Conservation (phyloP, 2,113 vertebrate species). For the Podarcis raffonei region DNA sequence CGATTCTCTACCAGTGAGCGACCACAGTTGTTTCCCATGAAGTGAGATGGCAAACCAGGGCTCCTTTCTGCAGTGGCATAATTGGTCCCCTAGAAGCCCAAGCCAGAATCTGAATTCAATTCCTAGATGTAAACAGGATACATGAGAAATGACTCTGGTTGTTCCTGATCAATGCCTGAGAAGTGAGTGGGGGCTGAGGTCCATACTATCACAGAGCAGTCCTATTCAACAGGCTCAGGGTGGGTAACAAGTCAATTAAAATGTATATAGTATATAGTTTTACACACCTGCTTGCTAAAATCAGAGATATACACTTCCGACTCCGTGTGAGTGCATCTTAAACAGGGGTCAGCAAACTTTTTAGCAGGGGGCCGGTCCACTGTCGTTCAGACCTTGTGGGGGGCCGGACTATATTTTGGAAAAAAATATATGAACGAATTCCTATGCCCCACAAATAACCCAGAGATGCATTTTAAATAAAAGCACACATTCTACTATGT, state of each 20-base stretch:
- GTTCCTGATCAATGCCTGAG: not conserved
- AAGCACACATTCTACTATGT: too few species aligned
- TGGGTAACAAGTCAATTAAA: not conserved
- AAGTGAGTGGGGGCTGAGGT: not conserved
- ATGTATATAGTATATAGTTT: not conserved
- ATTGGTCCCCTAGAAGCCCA: not conserved
- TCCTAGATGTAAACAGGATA: not conserved
- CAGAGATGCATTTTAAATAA: too few species aligned
- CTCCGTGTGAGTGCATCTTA: too few species aligned
- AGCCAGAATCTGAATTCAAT: not conserved
- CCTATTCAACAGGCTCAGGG: not conserved
- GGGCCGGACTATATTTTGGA: too few species aligned
- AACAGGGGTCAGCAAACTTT: too few species aligned
- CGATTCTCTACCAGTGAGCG: too few species aligned
- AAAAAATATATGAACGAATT: too few species aligned
- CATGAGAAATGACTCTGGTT: not conserved
- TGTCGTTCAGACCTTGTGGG: too few species aligned
- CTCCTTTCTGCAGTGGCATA: not conserved
- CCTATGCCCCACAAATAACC: too few species aligned
- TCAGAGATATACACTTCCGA: not conserved
- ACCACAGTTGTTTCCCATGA: too few species aligned
- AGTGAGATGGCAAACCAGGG: too few species aligned
- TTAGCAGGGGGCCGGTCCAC: too few species aligned
- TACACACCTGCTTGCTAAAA: not conserved
- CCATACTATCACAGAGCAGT: not conserved